Conservation (phyloP, 1,140 invertebrate genomes). For the Capitella teleta region DNA sequence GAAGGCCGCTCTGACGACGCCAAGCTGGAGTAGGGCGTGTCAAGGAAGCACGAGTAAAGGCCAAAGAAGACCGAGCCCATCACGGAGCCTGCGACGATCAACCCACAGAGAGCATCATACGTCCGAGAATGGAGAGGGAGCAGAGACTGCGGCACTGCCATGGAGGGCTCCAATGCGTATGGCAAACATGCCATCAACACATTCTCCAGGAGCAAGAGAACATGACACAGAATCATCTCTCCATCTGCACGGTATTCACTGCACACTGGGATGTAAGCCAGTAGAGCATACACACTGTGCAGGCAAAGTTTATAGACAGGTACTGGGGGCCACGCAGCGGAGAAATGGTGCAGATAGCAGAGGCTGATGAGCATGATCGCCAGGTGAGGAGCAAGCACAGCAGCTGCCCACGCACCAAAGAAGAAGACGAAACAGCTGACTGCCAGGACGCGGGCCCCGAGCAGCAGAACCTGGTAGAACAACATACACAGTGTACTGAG, state of each 20-base stretch:
- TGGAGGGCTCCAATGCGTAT: no score
- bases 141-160: no score
- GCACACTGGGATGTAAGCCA: slow-evolving; percentile 3
- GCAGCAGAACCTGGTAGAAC: not conserved
- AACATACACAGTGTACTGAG: not conserved
- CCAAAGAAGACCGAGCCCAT: no score
- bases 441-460: not conserved
- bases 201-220: slow-evolving; percentile 4
- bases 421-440: not conserved
- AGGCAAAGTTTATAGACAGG: not conserved
- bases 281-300: slow-evolving; percentile 1
- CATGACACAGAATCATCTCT: slow-evolving; percentile 2
- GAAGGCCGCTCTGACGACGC: no score
- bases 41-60: no score
- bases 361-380: not conserved
- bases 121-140: no score
- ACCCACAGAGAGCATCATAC: no score
- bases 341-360: not conserved
- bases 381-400: slow-evolving; percentile 1
- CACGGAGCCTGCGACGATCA: no score
- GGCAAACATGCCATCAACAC: slow-evolving; percentile 5
- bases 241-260: slow-evolving; percentile 7
- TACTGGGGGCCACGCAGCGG: not conserved
- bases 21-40: no score
- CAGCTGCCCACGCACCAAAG: slow-evolving; percentile 1